Evolutionary conservation across 2,113 vertebrate genomes (phyloP).

Genomic region (Cyprinus carpio): DNA sequence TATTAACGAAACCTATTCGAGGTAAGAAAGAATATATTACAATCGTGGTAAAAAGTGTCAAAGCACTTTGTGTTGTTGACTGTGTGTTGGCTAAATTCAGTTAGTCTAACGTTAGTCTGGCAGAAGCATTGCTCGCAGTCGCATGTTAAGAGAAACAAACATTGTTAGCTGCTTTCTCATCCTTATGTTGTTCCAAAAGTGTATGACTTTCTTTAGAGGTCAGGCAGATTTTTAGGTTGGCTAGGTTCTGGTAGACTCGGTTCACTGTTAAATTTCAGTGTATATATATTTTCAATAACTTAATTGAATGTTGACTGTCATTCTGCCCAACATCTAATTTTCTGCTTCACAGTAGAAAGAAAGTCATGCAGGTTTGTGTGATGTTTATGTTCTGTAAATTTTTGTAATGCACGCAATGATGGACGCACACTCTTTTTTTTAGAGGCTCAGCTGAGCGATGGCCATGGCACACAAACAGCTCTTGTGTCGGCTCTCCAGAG

Average conservation of each 20-base stretch:
- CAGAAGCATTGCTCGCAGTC: background rate
- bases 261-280: background rate
- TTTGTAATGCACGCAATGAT: background rate
- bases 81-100: background rate
- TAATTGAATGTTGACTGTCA: background rate
- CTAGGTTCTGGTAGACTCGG: too few relatives aligned
- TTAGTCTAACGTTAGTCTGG: background rate
- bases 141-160: background rate
- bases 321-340: background rate
- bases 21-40: conserved; percentile 61
- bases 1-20: conserved; percentile 67
- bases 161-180: background rate
- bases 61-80: background rate
- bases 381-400: background rate
- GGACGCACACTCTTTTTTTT: conserved; percentile 1
- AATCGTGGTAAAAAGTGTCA: background rate
- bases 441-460: conserved; percentile 64
- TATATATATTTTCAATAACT: background rate
- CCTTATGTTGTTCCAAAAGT: background rate
- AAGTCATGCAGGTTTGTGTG: background rate
- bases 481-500: conserved; percentile 73
- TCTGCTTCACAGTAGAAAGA: background rate
- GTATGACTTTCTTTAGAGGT: background rate
- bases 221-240: too few relatives aligned
- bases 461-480: conserved; percentile 67